Conservation (phyloP, 1,140 invertebrate species). For the Lasaia peninsularis region DNA sequence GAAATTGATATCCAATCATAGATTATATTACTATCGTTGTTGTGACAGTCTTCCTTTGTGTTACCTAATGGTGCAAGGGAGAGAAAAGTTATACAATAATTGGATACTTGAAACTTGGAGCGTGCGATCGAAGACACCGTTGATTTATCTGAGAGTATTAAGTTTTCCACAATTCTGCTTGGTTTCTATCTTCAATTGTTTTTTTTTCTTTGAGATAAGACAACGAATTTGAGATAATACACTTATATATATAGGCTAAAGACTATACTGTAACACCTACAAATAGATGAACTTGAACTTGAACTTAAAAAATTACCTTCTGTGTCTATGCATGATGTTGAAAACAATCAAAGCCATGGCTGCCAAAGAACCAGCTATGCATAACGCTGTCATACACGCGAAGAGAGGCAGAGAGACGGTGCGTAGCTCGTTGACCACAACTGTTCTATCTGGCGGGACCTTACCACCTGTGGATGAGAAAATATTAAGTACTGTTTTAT, state of each 20-base stretch:
- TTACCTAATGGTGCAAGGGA: conserved; percentile 2
- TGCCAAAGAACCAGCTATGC: conserved; percentile 89
- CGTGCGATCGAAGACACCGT: conserved; percentile 2
- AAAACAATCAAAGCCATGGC: conserved; percentile 92
- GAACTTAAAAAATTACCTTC: too few relatives aligned
- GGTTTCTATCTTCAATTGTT: neutral
- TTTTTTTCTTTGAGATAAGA: too few relatives aligned
- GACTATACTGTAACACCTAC: too few relatives aligned
- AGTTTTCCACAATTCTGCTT: conserved; percentile 1
- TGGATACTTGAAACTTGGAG: conserved; percentile 21
- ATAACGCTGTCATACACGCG: conserved; percentile 93
- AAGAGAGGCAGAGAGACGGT: conserved; percentile 93
- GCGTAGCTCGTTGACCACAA: conserved; percentile 88
- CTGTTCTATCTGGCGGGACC: conserved; percentile 94
- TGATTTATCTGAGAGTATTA: conserved; percentile 10
- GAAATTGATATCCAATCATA: too few relatives aligned
- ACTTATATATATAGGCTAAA: too few relatives aligned
- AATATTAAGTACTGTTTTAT: too few relatives aligned
- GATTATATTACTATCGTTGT: too few relatives aligned
- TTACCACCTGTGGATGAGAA: conserved; percentile 80
- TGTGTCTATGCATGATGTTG: conserved; percentile 92
- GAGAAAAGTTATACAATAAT: conserved; percentile 20
- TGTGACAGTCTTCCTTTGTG: neutral
- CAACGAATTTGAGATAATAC: too few relatives aligned
- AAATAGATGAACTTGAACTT: too few relatives aligned